Percentiles rank a stretch among this genome's conserved stretches.
Evolutionary conservation across 2,113 vertebrate species (phyloP).

Genomic region (Blennius ocellaris): DNA sequence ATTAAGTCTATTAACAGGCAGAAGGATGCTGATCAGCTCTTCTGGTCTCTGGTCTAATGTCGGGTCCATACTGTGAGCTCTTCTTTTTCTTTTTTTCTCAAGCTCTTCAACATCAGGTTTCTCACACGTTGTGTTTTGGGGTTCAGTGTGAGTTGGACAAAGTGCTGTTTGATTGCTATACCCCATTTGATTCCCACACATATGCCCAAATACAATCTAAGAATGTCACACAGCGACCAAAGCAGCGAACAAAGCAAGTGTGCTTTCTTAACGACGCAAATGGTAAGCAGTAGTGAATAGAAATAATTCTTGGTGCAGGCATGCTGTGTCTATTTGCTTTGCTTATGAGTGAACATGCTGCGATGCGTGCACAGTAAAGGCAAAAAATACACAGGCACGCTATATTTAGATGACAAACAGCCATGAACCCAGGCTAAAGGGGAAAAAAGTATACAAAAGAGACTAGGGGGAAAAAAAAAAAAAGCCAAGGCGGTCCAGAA

Average conservation of each 20-base stretch:
- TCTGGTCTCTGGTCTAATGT: slow-evolving; percentile 46
- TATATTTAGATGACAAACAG: slow-evolving; percentile 74
- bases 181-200: slow-evolving; percentile 54
- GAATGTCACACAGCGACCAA: slow-evolving; percentile 43
- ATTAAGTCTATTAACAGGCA: slow-evolving; percentile 70
- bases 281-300: slow-evolving; percentile 37
- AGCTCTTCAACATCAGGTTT: slow-evolving; percentile 13
- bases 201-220: slow-evolving; percentile 46
- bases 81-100: slow-evolving; percentile 4
- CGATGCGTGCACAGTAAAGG: slow-evolving; percentile 38
- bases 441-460: slow-evolving; percentile 65
- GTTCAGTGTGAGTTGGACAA: slow-evolving; percentile 3
- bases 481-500: slow-evolving; percentile 64
- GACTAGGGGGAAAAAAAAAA: slow-evolving; percentile 5
- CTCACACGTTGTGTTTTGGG: slow-evolving; percentile 4
- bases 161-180: slow-evolving; percentile 46
- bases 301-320: slow-evolving; percentile 47
- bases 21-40: slow-evolving; percentile 62
- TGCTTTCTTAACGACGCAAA: slow-evolving; percentile 46
- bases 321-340: slow-evolving; percentile 67
- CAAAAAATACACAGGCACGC: slow-evolving; percentile 27
- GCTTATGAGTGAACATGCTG: slow-evolving; percentile 59
- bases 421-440: slow-evolving; percentile 63
- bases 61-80: slow-evolving; percentile 37
- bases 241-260: slow-evolving; percentile 18